Base-by-base conservation (phyloP, 1,140 invertebrate species). In the Pseudachorutes palmiensis region DNA sequence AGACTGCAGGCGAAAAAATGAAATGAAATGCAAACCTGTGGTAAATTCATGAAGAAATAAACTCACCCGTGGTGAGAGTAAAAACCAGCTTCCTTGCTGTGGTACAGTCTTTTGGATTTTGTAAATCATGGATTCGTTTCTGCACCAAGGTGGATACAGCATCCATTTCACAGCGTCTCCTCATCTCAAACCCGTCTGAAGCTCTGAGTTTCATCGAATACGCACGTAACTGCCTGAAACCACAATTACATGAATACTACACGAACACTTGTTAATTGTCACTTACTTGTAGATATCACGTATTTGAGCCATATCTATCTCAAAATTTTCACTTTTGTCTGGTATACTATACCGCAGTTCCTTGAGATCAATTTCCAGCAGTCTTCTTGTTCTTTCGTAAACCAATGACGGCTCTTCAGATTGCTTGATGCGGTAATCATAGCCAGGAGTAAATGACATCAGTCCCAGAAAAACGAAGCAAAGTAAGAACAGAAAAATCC, bases 1-100 rank as follows among this genome's bases (percentile, higher is more conserved):
- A 97, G 33, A 88, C 87, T 73, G 36, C 1, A 70, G 2, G 33
- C 33, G 2, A 22, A 28, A 24, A 26, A 19, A 32, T 1, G n/a
- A n/a, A 51, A 59, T 61, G n/a, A 36, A 16, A 31, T 36, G 33
- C 30, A 59, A n/a, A n/a, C n/a, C n/a, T n/a, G n/a, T n/a, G n/a
- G n/a, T n/a, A n/a, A n/a, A n/a, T n/a, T n/a, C n/a, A n/a, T n/a
- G n/a, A n/a, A n/a, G n/a, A n/a, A n/a, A n/a, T n/a, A n/a, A n/a
- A n/a, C n/a, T n/a, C n/a, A 85, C 72, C 94, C 86, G 99, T 99
- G 80, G 98, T 98, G 62, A 99, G 81, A 80, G 90, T 95, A 79
- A 96, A 99, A 22, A 96, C 83, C 48, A 98, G 80, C 79, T 97
- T 97, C 77, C 86, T 90, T 0, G 93, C 92, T 68, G 82, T 88